Percentiles rank a stretch among this genome's conserved stretches.
These are phyloP conservation scores for Pseudomyrmex concolor DNA, from an alignment of 1,140 invertebrate species.

Conservation along the genomic window DNA sequence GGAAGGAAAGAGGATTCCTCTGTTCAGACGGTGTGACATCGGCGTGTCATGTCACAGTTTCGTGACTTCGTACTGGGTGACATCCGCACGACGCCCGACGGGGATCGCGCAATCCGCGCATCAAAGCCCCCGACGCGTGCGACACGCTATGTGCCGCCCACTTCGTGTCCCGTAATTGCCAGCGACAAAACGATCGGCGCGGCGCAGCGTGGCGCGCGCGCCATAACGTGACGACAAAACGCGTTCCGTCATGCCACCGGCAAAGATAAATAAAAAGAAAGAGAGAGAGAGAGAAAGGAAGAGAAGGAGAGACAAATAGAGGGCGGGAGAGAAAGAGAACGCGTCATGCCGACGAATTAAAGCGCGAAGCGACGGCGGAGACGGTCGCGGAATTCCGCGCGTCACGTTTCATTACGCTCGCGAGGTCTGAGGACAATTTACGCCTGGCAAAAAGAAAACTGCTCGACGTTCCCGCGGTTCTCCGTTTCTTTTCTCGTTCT, in stretches of 20 bases:
- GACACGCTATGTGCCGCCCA: constrained; percentile 76
- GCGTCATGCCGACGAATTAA: constrained; percentile 64
- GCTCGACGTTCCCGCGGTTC: too few relatives aligned
- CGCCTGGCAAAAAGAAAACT: constrained; percentile 1
- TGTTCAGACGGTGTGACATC: constrained; percentile 64
- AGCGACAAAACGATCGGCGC: constrained; percentile 74
- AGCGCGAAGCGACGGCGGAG: constrained; percentile 41
- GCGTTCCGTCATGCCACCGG: constrained; percentile 54
- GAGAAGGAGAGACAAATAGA: too few relatives aligned
- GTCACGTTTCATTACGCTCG: constrained; percentile 43
- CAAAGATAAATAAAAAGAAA: constrained; percentile 34
- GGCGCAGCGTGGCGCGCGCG: constrained; percentile 29
- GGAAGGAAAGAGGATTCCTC: background rate
- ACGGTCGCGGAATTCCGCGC: constrained; percentile 48
- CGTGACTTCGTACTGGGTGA: constrained; percentile 60
- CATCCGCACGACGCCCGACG: constrained; percentile 54
- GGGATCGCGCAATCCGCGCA: constrained; percentile 62
- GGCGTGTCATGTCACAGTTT: constrained; percentile 63
- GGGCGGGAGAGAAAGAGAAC: background rate
- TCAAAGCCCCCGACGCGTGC: constrained; percentile 69
- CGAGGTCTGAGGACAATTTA: constrained; percentile 42
- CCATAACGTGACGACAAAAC: constrained; percentile 70
- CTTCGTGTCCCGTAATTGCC: constrained; percentile 74
- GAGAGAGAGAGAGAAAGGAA: background rate
- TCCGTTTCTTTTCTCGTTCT: background rate